Conservation (phyloP, 2,888 invertebrate species). For the Eudasyphora cyanicolor region DNA sequence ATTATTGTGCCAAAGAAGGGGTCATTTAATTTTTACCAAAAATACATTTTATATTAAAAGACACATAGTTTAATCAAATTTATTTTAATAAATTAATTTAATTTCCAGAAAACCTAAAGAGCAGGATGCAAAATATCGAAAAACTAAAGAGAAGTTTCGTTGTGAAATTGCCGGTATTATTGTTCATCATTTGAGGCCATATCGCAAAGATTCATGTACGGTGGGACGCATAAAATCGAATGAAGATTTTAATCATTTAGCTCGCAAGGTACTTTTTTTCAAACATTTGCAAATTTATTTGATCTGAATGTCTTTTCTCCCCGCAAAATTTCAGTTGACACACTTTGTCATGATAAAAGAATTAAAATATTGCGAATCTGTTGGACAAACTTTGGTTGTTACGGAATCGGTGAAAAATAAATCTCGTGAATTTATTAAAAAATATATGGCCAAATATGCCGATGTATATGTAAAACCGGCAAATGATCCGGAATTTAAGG, state of each 20-base stretch:
- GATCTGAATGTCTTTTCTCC: no score
- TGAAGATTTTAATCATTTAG: slow-evolving; percentile 96
- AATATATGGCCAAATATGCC: slow-evolving; percentile 98
- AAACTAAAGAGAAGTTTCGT: slow-evolving; percentile 92
- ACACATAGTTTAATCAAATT: neutral
- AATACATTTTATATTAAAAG: neutral
- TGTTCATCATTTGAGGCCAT: slow-evolving; percentile 93
- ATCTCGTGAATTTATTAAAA: slow-evolving; percentile 95
- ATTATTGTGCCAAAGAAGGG: no score
- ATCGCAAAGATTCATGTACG: slow-evolving; percentile 91
- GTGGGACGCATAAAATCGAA: slow-evolving; percentile 92
- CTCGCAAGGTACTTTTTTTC: slow-evolving; percentile 87
- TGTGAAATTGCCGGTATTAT: slow-evolving; percentile 89
- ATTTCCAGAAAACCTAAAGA: slow-evolving; percentile 68
- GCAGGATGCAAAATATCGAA: slow-evolving; percentile 83
- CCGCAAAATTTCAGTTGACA: slow-evolving; percentile 90
- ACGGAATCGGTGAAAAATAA: slow-evolving; percentile 89
- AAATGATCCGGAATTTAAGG: slow-evolving; percentile 75
- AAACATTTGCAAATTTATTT: neutral
- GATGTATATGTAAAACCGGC: slow-evolving; percentile 80
- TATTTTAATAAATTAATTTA: neutral
- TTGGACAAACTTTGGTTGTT: slow-evolving; percentile 75
- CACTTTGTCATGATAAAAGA: slow-evolving; percentile 98
- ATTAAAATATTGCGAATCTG: slow-evolving; percentile 91
- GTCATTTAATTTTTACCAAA: no score